Evolutionary conservation across 1,140 invertebrate species (phyloP).

Genomic region (Penaeus japonicus): DNA sequence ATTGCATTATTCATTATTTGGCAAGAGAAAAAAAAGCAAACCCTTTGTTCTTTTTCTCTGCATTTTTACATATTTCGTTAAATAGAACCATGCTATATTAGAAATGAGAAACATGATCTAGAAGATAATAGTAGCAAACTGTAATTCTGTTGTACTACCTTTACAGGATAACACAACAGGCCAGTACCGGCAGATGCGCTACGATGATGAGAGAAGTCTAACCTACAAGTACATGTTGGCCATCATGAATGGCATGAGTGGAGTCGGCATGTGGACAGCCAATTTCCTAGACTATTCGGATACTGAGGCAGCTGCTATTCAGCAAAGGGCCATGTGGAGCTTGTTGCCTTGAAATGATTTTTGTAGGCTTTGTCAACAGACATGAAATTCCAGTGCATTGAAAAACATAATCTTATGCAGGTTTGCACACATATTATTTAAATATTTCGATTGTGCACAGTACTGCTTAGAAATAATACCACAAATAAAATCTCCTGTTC

Average conservation of each 20-base stretch:
- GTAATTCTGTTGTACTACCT: not conserved
- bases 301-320: constrained; percentile 38
- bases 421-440: too few species aligned
- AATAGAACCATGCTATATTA: too few species aligned
- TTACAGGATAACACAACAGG: constrained; percentile 17
- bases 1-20: too few species aligned
- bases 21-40: too few species aligned
- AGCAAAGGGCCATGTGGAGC: constrained; percentile 29
- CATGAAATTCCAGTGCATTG: too few species aligned
- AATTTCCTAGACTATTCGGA: constrained; percentile 61
- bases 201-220: constrained; percentile 55
- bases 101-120: not conserved
- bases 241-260: constrained; percentile 60
- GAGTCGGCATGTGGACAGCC: constrained; percentile 66
- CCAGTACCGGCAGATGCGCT: constrained; percentile 62
- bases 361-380: not conserved
- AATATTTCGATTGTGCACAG: too few species aligned
- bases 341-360: constrained; percentile 11
- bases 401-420: too few species aligned
- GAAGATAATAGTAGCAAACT: not conserved
- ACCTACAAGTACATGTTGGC: constrained; percentile 60
- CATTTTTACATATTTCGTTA: too few species aligned
- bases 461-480: too few species aligned
- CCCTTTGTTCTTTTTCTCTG: too few species aligned
- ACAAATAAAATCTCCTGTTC: too few species aligned